phyloP scores from a whole-genome alignment of 1,140 invertebrate species.

The Bombus superbus region DNA sequence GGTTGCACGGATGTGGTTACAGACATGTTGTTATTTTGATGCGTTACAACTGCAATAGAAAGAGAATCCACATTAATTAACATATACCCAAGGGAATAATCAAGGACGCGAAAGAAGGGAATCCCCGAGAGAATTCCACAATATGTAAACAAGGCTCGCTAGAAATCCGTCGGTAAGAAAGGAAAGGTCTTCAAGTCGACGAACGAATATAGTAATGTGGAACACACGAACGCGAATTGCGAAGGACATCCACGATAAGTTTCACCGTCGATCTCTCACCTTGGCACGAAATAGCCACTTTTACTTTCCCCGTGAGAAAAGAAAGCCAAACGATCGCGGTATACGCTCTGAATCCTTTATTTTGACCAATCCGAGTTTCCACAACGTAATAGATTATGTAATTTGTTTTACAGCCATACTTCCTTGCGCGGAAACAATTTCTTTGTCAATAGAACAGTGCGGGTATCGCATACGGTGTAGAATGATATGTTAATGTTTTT shows the following conservation, averaged over 20 bases:
- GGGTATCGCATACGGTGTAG: not conserved
- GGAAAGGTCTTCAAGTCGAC: not conserved
- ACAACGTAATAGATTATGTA: conserved; percentile 19
- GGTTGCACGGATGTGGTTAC: conserved; percentile 75
- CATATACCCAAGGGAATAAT: not conserved
- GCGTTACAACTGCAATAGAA: conserved; percentile 70
- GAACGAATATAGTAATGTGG: conserved; percentile 1
- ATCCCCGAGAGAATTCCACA: not conserved
- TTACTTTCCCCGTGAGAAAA: conserved; percentile 66
- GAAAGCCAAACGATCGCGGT: conserved; percentile 37
- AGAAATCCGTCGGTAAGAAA: not conserved
- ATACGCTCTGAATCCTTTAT: conserved; percentile 45
- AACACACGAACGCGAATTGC: not conserved
- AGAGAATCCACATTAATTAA: conserved; percentile 27
- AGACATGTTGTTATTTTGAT: conserved; percentile 70
- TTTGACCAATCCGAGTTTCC: conserved; percentile 8
- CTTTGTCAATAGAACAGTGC: not conserved
- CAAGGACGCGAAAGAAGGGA: not conserved
- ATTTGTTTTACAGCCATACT: not conserved
- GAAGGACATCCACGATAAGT: conserved; percentile 57
- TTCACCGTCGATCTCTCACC: conserved; percentile 59
- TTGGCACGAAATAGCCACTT: conserved; percentile 62
- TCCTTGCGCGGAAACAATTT: not conserved
- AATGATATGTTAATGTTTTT: no score
- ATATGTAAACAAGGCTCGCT: not conserved